Conservation (phyloP, 2,113 vertebrate genomes). For the Eretmochelys imbricata region DNA sequence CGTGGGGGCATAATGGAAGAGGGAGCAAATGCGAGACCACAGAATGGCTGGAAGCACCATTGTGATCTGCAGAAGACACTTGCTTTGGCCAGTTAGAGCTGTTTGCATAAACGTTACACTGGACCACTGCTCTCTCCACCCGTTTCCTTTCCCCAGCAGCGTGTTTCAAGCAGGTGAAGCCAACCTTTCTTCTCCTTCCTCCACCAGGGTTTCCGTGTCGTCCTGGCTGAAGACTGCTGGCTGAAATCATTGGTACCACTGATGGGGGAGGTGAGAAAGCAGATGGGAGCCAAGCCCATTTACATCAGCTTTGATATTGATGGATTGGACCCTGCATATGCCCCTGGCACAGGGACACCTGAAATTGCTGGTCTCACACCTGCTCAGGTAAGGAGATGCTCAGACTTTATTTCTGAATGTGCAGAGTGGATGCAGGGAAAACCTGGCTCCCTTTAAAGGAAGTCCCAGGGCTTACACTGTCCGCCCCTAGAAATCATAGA, state of each 20-base stretch:
- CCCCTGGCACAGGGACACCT: slow-evolving; percentile 92
- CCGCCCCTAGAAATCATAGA: background rate
- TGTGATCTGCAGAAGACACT: background rate
- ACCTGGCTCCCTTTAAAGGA: background rate
- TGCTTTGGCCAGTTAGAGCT: background rate
- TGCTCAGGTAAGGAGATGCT: slow-evolving; percentile 82
- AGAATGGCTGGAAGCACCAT: background rate
- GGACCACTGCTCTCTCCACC: background rate
- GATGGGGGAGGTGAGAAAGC: slow-evolving; percentile 89
- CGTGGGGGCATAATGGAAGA: background rate
- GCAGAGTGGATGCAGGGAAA: accelerated
- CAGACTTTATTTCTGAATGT: accelerated
- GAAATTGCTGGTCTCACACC: slow-evolving; percentile 94
- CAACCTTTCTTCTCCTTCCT: accelerated
- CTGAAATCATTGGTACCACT: slow-evolving; percentile 89
- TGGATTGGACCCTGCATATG: slow-evolving; percentile 89
- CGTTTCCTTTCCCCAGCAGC: accelerated
- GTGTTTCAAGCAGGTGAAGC: background rate
- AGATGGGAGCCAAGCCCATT: slow-evolving; percentile 85
- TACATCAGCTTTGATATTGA: slow-evolving; percentile 97
- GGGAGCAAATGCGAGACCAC: background rate
- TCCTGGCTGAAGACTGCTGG: slow-evolving; percentile 92
- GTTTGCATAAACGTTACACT: background rate
- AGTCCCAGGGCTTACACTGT: accelerated
- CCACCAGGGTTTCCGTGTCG: slow-evolving; percentile 89